A percentile compares a stretch with the other conserved stretches of the same genome.
These are phyloP conservation scores for Eumeta japonica DNA, from an alignment of 1,140 invertebrate species.

Conservation along the genomic window DNA sequence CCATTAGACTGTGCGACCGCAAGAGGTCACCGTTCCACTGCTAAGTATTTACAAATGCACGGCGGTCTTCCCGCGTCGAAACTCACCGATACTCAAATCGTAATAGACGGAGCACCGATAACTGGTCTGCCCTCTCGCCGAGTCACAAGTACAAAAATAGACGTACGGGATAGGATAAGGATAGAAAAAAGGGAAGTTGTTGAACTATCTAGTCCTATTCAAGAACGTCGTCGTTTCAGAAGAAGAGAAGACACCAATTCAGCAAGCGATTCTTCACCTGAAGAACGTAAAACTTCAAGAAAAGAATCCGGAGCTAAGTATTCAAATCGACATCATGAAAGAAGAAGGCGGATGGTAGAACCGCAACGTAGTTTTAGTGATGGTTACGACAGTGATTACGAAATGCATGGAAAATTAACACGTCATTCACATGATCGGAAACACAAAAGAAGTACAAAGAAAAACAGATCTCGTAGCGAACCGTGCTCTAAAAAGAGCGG, in stretches of 20 bases:
- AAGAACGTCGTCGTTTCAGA: conserved; percentile 25
- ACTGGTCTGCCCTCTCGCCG: conserved; percentile 43
- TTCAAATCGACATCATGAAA: conserved; percentile 22
- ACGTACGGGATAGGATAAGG: conserved; percentile 48
- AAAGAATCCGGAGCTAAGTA: conserved; percentile 27
- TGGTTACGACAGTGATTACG: conserved; percentile 48
- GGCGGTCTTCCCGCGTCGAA: conserved; percentile 79
- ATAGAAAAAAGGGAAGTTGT: conserved; percentile 55
- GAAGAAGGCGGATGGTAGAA: conserved; percentile 30
- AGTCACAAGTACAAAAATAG: conserved; percentile 56
- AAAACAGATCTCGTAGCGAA: conserved; percentile 47
- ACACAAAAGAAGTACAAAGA: conserved; percentile 27
- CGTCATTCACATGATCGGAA: conserved; percentile 23
- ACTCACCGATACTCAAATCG: conserved; percentile 54
- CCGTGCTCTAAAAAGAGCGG: conserved; percentile 31
- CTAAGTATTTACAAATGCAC: conserved; percentile 89
- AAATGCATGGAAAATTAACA: conserved; percentile 18
- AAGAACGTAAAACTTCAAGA: conserved; percentile 23
- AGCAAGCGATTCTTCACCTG: conserved; percentile 25
- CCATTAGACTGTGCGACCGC: conserved; percentile 88
- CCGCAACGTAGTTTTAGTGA: conserved; percentile 55
- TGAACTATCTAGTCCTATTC: conserved; percentile 41
- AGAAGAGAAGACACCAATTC: conserved; percentile 26
- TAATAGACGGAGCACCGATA: conserved; percentile 45
- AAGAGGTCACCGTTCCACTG: conserved; percentile 81